Evolutionary conservation across 2,888 invertebrate genomes (phyloP).

Genomic region (Noctua janthe): DNA sequence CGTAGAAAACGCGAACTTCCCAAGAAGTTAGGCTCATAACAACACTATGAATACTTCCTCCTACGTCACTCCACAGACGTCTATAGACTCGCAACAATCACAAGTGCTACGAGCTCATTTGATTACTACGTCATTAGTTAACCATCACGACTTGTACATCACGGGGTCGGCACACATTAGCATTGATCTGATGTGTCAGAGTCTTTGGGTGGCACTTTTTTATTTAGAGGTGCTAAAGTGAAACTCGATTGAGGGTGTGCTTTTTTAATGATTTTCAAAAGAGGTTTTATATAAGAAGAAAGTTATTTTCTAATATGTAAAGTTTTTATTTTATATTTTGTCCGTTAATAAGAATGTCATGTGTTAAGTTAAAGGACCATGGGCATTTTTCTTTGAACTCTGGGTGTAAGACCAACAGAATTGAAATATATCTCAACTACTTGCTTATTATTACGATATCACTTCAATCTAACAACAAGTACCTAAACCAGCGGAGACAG

Average conservation of each 20-base stretch:
- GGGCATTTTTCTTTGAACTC: background rate
- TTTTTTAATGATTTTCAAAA: background rate
- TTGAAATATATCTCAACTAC: too few relatives aligned
- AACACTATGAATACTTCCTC: constrained; percentile 53
- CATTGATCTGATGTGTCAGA: constrained; percentile 2
- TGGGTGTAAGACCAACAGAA: background rate
- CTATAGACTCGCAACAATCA: constrained; percentile 69
- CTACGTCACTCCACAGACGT: constrained; percentile 36
- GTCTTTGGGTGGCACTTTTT: constrained; percentile 8
- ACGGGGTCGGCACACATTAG: constrained; percentile 27
- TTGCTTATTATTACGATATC: background rate
- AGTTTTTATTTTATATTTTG: background rate
- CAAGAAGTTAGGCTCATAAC: background rate
- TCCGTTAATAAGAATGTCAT: background rate
- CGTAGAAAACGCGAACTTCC: background rate
- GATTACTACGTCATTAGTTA: constrained; percentile 67
- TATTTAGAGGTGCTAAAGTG: background rate
- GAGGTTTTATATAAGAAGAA: background rate
- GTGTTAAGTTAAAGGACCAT: background rate
- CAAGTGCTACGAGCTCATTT: constrained; percentile 60
- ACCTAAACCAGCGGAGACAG: background rate
- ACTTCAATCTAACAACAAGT: background rate
- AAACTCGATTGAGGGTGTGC: background rate
- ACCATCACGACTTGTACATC: constrained; percentile 40
- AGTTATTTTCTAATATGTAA: background rate